Evolutionary conservation across 2,113 vertebrate genomes (phyloP), one percentile per base, ranked within the genome.

Genomic region (Eidolon helvum): DNA sequence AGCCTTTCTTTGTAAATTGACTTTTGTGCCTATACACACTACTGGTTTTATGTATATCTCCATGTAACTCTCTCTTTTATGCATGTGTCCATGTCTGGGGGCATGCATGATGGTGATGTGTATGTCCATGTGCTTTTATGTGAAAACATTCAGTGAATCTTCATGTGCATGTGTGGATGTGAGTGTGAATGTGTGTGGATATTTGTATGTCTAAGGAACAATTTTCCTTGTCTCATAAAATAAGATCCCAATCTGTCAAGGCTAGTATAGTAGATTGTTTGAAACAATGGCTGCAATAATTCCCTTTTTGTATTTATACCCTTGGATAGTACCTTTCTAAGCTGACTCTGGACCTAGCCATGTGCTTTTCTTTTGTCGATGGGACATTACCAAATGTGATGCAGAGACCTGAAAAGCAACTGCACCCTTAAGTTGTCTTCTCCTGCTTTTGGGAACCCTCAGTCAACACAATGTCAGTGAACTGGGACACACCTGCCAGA

Each of bases 1-100:
- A 96, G n/a, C 38, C 77, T 89, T 90, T 57, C 57, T 85, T 97
- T 95, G 59, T 43, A 61, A 93, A 95, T 79, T 33, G 82, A 84
- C 45, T 68, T 85, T 86, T 48, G 91, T 84, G 85, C 50, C 35
- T 96, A 6, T 61, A 48, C 28, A 94, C 33, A 28, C 12, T 59
- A 43, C 7, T 77, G 10, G 66, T 72, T 97, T 85, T 94, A 50
- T 80, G 63, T 80, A 3, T 45, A 59, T 92, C 16, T 91, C 9
- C 16, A 61, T 68, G 35, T 69, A 61, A 55, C 53, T 88, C 43
- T 88, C 55, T 87, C 24, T 57, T 69, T n/a, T 72, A 48, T 33
- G 12, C 21, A 28, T 66, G 30, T 90, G 43, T 72, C 59, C 7
- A 4, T 87, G 59, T 91, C 55, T 28, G 12, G 45, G 35, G 77